Base-by-base conservation (phyloP, 2,113 vertebrate genomes). In the Agapornis roseicollis region DNA sequence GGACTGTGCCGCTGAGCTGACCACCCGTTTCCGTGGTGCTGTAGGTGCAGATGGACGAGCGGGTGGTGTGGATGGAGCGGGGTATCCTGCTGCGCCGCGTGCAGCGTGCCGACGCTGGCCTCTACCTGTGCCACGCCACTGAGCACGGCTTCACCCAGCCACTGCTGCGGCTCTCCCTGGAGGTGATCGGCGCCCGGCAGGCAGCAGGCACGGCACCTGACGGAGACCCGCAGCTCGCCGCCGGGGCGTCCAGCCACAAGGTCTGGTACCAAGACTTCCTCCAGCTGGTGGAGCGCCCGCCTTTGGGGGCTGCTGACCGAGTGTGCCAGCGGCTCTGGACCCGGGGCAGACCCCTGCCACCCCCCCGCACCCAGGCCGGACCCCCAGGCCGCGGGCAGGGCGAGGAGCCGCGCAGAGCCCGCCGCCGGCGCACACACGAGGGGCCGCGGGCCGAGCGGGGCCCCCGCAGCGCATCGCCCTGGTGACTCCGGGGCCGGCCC, bases 191-290 rank as follows among this genome's bases (percentile, higher is more conserved):
- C 4, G 96, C 98, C 23, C 79, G 95, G 71, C 98, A 98, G 53
- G 96, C 98, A 0, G 95, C 97, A 8, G 91, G 97, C 39, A 91
- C 91, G 88, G 93, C 96, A 6, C 86, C 97, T 19, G 58, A 65
- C 0, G 80, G 88, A 72, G 97, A 97, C 14, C 47, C 72, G 23
- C 93, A 85, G 17, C 97, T 92, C 4, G 1, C 97, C 1, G 94
- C 80, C 0, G 85, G 88, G 1, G 77, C 97, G 20, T 96, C 97
- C 11, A 97, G 98, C 50, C 99, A 97, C 80, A 99, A 99, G 95
- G 97, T 99, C 65, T 99, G 99, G 99, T 99, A 99, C 97, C 98
- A 97, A 68, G 99, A 99, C 98, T 99, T 99, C 96, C 98, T 99
- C 97, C 99, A 99, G 96, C 97, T 99, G 90, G 98, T 99, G 90